A percentile compares a stretch with the other conserved stretches of the same genome.
Evolutionary conservation across 1,140 invertebrate genomes (phyloP).

Genomic region (Drosophila guanche): DNA sequence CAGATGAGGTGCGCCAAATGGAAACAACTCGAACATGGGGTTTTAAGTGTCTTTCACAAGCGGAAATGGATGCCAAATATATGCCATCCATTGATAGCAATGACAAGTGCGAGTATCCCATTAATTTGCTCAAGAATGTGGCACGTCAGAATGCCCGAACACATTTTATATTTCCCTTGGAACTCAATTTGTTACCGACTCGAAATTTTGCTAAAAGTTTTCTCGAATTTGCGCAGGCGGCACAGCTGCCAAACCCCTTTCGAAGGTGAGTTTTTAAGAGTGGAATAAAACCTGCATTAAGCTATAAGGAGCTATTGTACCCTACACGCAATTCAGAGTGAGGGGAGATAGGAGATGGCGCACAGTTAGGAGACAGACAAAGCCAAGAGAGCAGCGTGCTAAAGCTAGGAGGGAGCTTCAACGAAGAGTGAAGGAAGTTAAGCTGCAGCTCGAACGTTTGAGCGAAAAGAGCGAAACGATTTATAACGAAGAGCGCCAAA

Average conservation of each 20-base stretch:
- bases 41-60: background rate
- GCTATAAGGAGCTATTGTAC: too few species aligned
- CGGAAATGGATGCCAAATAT: background rate
- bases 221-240: slow-evolving; percentile 1
- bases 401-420: too few species aligned
- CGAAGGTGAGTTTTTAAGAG: slow-evolving; percentile 15
- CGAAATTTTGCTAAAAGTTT: slow-evolving; percentile 9
- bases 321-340: too few species aligned
- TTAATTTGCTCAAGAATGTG: slow-evolving; percentile 37
- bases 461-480: too few species aligned
- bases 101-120: slow-evolving; percentile 11
- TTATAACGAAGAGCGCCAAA: too few species aligned
- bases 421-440: too few species aligned
- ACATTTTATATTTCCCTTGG: slow-evolving; percentile 32
- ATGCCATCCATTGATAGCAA: background rate
- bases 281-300: too few species aligned
- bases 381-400: too few species aligned
- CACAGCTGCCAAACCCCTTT: background rate
- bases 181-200: slow-evolving; percentile 29
- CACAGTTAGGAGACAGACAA: too few species aligned
- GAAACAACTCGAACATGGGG: background rate
- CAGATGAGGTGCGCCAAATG: background rate
- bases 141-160: slow-evolving; percentile 40
- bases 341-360: too few species aligned
- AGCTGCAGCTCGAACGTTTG: too few species aligned